Evolutionary conservation across 1,140 invertebrate genomes (phyloP).

Genomic region (Dendroctonus ponderosae): DNA sequence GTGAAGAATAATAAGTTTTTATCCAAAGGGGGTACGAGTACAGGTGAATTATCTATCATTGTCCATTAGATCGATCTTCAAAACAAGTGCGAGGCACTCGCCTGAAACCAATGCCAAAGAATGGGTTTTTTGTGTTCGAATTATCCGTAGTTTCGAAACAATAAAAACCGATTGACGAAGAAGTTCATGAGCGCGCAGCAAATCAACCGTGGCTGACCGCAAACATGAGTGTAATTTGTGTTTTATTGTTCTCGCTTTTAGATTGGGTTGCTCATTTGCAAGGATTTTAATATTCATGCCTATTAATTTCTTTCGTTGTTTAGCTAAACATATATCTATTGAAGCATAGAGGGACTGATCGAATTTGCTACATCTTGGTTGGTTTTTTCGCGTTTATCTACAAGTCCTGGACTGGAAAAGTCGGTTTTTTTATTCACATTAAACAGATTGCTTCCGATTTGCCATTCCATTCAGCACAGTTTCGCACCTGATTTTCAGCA

Average conservation of each 20-base stretch:
- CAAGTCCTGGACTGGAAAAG: too few relatives aligned
- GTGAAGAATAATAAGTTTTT: too few relatives aligned
- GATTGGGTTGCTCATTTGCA: background rate
- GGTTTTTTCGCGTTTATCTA: too few relatives aligned
- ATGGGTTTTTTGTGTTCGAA: conserved; percentile 11
- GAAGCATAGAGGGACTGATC: background rate
- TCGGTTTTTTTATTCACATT: too few relatives aligned
- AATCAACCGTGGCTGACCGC: conserved; percentile 14
- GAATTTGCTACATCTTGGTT: too few relatives aligned
- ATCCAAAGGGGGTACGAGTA: too few relatives aligned
- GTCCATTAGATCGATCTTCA: background rate
- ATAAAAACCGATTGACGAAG: conserved; percentile 7
- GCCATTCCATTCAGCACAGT: too few relatives aligned
- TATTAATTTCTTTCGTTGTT: conserved; percentile 15
- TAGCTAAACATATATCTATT: conserved; percentile 6
- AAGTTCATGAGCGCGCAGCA: conserved; percentile 13
- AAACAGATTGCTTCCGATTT: too few relatives aligned
- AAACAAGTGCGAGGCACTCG: background rate
- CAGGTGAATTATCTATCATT: too few relatives aligned
- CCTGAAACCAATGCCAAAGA: conserved; percentile 5
- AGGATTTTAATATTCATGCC: conserved; percentile 2
- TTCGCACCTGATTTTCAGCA: too few relatives aligned
- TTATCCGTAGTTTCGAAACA: background rate
- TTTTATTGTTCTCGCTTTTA: conserved; percentile 12
- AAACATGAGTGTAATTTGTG: conserved; percentile 13